Percentiles rank a stretch among this genome's conserved stretches.
phyloP scores from a whole-genome alignment of 1,140 invertebrate species.

The Drosophila kohkoa region DNA sequence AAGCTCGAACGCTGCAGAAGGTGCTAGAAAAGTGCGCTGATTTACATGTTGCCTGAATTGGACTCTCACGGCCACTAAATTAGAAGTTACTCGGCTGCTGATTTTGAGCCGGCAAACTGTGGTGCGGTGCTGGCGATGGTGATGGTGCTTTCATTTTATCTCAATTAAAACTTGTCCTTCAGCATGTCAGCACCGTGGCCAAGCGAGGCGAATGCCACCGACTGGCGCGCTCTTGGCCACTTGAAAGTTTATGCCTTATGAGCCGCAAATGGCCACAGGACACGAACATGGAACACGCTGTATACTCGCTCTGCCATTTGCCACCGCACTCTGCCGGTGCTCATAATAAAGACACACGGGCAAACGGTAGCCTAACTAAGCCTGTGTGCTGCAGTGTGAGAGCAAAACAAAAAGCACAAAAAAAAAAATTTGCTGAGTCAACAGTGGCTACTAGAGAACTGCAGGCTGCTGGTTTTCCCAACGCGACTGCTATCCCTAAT shows the following conservation, averaged over 20 bases:
- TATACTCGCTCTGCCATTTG: slow-evolving; percentile 11
- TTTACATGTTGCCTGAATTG: slow-evolving; percentile 75
- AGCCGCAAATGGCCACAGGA: slow-evolving; percentile 81
- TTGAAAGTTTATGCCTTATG: slow-evolving; percentile 83
- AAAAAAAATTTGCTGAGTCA: slow-evolving; percentile 70
- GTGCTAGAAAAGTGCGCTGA: slow-evolving; percentile 76
- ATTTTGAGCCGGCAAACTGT: slow-evolving; percentile 55
- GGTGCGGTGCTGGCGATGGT: neutral
- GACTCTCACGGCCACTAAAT: slow-evolving; percentile 79
- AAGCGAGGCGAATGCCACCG: slow-evolving; percentile 12
- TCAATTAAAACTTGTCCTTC: slow-evolving; percentile 83
- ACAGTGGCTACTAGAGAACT: slow-evolving; percentile 52
- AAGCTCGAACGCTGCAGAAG: slow-evolving; percentile 32
- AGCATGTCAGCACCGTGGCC: slow-evolving; percentile 65
- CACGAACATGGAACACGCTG: slow-evolving; percentile 62
- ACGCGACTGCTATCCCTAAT: slow-evolving; percentile 38
- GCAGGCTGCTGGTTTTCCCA: slow-evolving; percentile 9
- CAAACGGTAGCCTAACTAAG: slow-evolving; percentile 61
- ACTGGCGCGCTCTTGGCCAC: slow-evolving; percentile 64
- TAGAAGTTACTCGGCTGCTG: slow-evolving; percentile 81
- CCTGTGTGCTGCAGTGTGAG: slow-evolving; percentile 34
- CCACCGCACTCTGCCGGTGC: neutral
- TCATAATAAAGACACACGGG: slow-evolving; percentile 73
- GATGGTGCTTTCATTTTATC: slow-evolving; percentile 70
- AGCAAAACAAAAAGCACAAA: slow-evolving; percentile 17